phyloP scores from a whole-genome alignment of 64 coral and sea anemone genomes.

The Orbicella faveolata region DNA sequence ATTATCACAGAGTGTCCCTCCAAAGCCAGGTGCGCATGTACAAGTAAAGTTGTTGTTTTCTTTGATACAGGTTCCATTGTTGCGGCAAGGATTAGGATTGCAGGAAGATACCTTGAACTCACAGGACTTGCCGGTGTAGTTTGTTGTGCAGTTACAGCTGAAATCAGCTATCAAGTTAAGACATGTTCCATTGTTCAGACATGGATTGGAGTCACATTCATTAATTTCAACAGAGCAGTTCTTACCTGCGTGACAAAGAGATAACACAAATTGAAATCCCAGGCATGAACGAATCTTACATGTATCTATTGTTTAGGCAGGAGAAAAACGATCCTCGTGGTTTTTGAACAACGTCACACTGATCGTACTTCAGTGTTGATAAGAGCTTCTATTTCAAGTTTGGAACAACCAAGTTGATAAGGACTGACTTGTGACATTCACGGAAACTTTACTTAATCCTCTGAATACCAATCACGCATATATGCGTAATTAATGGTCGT shows the following conservation, averaged over 20 bases:
- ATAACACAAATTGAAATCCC: neutral
- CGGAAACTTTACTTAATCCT: too few species aligned
- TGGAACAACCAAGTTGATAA: too few species aligned
- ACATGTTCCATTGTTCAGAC: constrained; percentile 89
- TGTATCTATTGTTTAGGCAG: too few species aligned
- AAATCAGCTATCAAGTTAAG: constrained; percentile 53
- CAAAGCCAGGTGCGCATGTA: constrained; percentile 78
- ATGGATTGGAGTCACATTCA: constrained; percentile 82
- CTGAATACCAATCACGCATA: too few species aligned
- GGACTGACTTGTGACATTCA: too few species aligned
- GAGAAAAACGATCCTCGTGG: too few species aligned
- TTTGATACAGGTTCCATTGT: constrained; percentile 71
- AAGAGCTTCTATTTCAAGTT: too few species aligned
- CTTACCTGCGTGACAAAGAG: constrained; percentile 41
- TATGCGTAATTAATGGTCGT: too few species aligned
- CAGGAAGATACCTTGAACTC: constrained; percentile 58
- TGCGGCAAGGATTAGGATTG: constrained; percentile 73
- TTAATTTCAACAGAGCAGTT: constrained; percentile 88
- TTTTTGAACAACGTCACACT: too few species aligned
- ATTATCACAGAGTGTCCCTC: constrained; percentile 78
- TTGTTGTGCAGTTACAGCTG: constrained; percentile 71
- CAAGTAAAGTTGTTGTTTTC: constrained; percentile 69
- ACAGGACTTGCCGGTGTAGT: constrained; percentile 77
- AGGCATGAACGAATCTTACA: neutral
- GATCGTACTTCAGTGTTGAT: too few species aligned